phyloP scores from a whole-genome alignment of 2,113 vertebrate genomes.

The Anolis carolinensis region DNA sequence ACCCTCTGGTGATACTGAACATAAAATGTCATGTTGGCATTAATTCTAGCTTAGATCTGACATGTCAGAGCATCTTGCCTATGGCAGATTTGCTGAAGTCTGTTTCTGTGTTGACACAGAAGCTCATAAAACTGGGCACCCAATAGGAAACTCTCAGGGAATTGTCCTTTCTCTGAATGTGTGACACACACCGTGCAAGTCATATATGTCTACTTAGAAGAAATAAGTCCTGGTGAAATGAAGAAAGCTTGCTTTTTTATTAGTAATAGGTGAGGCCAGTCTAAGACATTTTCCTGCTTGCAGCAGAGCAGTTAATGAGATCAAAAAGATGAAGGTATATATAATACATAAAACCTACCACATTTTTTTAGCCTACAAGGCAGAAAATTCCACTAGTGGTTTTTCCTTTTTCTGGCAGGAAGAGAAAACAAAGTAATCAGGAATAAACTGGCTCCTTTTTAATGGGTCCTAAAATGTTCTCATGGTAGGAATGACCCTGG shows the following conservation, averaged over 20 bases:
- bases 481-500: not conserved
- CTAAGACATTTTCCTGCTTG: not conserved
- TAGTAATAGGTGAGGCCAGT: not conserved
- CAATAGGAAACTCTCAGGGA: too few relatives aligned
- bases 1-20: not conserved
- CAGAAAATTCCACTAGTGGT: not conserved
- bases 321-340: not conserved
- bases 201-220: not conserved
- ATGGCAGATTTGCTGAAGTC: not conserved
- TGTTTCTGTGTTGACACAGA: not conserved
- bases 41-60: not conserved
- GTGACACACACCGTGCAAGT: not conserved
- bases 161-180: not conserved
- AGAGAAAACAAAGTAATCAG: not conserved
- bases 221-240: not conserved
- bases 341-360: not conserved
- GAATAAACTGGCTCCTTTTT: not conserved
- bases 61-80: not conserved
- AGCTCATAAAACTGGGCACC: not conserved
- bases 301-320: not conserved
- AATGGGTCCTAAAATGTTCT: not conserved
- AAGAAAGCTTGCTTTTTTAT: not conserved
- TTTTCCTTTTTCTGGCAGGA: not conserved
- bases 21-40: not conserved
- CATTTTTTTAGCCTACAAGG: too few relatives aligned